Evolutionary conservation across 2,797 vertebrate species (phyloP).

Genomic region (Columba guinea): DNA sequence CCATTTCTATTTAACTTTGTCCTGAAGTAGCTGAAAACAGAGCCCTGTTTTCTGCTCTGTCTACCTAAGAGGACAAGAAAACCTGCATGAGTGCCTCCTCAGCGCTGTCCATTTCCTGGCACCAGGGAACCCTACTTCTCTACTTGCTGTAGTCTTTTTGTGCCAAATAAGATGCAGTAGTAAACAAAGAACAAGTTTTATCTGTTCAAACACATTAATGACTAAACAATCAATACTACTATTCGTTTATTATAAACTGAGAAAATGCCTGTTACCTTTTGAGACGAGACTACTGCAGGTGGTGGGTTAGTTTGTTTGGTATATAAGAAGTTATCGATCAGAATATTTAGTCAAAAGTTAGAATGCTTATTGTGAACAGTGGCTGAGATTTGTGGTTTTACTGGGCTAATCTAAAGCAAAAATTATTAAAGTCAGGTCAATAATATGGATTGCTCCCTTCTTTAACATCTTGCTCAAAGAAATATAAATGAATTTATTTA

Average conservation of each 20-base stretch:
- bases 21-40: neutral
- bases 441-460: conserved; percentile 74
- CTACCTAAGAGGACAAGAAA: neutral
- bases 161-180: neutral
- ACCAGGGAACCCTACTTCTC: neutral
- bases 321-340: conserved; percentile 53
- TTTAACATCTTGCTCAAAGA: conserved; percentile 71
- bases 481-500: conserved; percentile 71
- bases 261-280: conserved; percentile 66
- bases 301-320: conserved; percentile 56
- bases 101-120: neutral
- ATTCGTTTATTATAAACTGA: conserved; percentile 69
- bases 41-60: neutral
- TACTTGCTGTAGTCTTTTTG: neutral
- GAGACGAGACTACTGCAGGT: conserved; percentile 32
- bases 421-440: conserved; percentile 75
- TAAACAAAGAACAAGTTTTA: conserved; percentile 43
- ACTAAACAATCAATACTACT: conserved; percentile 46
- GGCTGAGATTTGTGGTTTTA: conserved; percentile 66
- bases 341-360: conserved; percentile 60
- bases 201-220: conserved; percentile 45
- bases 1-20: neutral
- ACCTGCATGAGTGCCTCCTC: neutral
- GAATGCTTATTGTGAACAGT: conserved; percentile 57
- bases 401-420: conserved; percentile 64